Evolutionary conservation across 2,888 invertebrate genomes (phyloP).

Genomic region (Rhaphigaster nebulosa): DNA sequence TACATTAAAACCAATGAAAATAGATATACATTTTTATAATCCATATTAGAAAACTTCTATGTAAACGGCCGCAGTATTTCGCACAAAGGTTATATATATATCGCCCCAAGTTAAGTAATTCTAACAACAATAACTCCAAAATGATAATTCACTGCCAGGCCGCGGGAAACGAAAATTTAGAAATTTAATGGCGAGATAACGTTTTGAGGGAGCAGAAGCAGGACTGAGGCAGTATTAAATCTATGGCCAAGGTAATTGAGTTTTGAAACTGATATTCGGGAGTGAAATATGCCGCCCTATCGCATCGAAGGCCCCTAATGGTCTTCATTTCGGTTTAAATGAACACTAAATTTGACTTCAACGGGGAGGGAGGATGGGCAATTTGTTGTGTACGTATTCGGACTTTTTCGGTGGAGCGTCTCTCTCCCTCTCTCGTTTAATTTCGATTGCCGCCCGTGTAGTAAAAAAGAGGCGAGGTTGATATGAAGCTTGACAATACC

Average conservation of each 20-base stretch:
- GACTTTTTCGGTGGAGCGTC: neutral
- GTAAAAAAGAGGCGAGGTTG: neutral
- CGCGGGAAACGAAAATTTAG: slow-evolving; percentile 13
- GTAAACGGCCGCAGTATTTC: neutral
- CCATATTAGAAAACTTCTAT: slow-evolving; percentile 7
- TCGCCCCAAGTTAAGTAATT: neutral
- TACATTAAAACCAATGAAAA: neutral
- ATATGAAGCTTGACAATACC: neutral
- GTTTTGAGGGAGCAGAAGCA: slow-evolving; percentile 9
- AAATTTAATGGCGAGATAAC: slow-evolving; percentile 35
- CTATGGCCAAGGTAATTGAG: slow-evolving; percentile 37
- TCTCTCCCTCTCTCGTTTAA: neutral
- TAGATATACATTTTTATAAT: neutral
- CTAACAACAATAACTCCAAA: slow-evolving; percentile 27
- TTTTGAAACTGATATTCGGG: slow-evolving; percentile 38
- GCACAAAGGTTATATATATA: neutral
- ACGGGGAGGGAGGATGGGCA: neutral
- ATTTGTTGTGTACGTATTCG: neutral
- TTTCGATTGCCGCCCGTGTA: neutral
- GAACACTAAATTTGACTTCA: slow-evolving; percentile 21
- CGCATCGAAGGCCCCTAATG: slow-evolving; percentile 11
- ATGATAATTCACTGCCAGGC: neutral
- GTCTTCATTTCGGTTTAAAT: slow-evolving; percentile 26
- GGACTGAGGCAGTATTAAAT: slow-evolving; percentile 24
- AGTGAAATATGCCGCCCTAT: slow-evolving; percentile 28